Evolutionary conservation across 2,888 invertebrate genomes (phyloP).

Genomic region (Synergus japonicus): DNA sequence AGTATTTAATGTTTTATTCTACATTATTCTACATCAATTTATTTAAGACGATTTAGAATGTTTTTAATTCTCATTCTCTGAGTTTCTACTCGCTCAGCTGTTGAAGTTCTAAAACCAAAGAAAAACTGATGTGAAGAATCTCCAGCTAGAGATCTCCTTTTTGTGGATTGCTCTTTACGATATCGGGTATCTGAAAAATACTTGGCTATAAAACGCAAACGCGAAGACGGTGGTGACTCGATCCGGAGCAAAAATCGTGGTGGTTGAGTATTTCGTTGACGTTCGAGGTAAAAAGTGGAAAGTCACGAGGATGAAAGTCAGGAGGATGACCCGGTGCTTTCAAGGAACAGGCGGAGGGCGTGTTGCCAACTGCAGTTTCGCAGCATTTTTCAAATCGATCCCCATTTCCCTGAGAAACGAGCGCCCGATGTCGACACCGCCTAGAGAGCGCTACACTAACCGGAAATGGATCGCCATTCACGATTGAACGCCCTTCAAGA

Average conservation of each 20-base stretch:
- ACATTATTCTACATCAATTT: not conserved
- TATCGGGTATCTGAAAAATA: conserved; percentile 9
- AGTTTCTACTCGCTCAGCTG: not conserved
- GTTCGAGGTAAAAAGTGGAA: conserved; percentile 44
- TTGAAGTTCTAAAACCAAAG: not conserved
- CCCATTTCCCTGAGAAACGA: conserved; percentile 67
- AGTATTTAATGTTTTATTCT: not conserved
- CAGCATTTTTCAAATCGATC: conserved; percentile 69
- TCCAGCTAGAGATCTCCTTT: not conserved
- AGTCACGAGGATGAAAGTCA: conserved; percentile 43
- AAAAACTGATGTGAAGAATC: not conserved
- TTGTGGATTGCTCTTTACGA: not conserved
- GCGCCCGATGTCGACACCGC: conserved; percentile 38
- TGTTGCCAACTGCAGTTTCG: conserved; percentile 69
- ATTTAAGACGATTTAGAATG: not conserved
- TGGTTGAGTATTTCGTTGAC: conserved; percentile 43
- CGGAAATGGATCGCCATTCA: conserved; percentile 53
- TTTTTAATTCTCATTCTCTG: not conserved
- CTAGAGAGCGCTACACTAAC: conserved; percentile 41
- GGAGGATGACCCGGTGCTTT: conserved; percentile 55
- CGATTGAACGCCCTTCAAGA: conserved; percentile 40
- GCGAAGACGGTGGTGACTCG: not conserved
- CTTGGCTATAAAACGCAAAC: conserved; percentile 1
- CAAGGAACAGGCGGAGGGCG: conserved; percentile 65
- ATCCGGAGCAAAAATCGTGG: conserved; percentile 1